Evolutionary conservation across 2,888 invertebrate genomes (phyloP), one percentile per base, ranked within the genome.

Genomic region (Cephalotes varians): DNA sequence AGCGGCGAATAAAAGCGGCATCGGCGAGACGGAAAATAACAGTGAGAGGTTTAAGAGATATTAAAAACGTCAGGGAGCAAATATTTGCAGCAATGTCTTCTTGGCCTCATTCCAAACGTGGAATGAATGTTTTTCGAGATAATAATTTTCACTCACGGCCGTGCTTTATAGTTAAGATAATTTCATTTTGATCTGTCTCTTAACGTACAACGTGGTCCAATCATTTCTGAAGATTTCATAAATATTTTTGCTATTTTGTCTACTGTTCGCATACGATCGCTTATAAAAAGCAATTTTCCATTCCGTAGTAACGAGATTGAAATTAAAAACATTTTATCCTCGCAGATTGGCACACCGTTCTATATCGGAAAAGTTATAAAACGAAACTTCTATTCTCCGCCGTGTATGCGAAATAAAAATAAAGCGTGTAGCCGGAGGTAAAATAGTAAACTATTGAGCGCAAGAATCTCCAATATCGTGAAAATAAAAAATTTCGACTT

Each of bases 291-390:
- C 77, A 79, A 56, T 79, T 71, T 51, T 71, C 44, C 77, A 69
- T 69, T 44, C 31, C 71, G 44, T 67, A 15, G 77, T 79, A 79
- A 79, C 77, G 71, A 56, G 71, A 34, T 71, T 71, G 71, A 71
- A 79, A 79, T 79, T 79, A 79, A 79, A 79, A 79, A 79, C 77
- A 79, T 79, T 79, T 79, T 44, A 56, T 69, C 31, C 31, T 69
- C 71, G 54, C 77, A 51, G 69, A 69, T 56, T 71, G 77, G 18
- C 44, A 69, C 31, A 18, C 72, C 77, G 21, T 62, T 71, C 56
- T 56, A 77, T 77, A 79, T 79, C 77, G 77, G 56, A 71, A 79
- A 71, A 79, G 77, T 56, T 79, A 79, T 77, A 77, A 71, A 79
- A 76, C 37, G 51, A 77, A 79, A 79, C 72, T 79, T 44, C 77